A percentile compares a stretch with the other conserved stretches of the same genome.
Evolutionary conservation across 2,888 invertebrate species (phyloP).

Genomic region (Tortrix viridana): DNA sequence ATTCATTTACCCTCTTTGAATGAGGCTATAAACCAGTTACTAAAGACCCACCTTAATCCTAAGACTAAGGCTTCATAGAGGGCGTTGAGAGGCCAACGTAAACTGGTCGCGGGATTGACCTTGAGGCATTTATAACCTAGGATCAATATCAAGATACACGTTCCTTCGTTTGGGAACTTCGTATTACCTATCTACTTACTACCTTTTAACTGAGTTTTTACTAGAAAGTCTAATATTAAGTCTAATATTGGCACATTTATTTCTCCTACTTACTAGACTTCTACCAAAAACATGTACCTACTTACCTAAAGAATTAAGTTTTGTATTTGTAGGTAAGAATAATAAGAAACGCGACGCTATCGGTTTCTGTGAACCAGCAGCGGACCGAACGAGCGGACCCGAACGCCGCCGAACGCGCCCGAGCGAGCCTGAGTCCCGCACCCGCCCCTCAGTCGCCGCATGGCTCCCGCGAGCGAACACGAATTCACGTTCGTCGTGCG

Average conservation of each 20-base stretch:
- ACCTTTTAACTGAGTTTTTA: too few relatives aligned
- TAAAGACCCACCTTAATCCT: not conserved
- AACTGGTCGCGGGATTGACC: conserved; percentile 22
- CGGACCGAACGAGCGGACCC: conserved; percentile 41
- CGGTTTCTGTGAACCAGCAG: not conserved
- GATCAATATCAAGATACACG: conserved; percentile 16
- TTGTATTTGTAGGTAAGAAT: too few relatives aligned
- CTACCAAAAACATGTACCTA: too few relatives aligned
- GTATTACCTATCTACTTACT: too few relatives aligned
- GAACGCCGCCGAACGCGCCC: conserved; percentile 52
- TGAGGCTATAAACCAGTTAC: conserved; percentile 6
- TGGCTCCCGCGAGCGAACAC: conserved; percentile 54
- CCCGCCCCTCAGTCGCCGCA: conserved; percentile 36
- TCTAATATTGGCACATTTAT: too few relatives aligned
- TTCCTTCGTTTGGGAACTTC: too few relatives aligned
- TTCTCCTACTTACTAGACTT: too few relatives aligned
- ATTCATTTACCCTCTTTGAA: conserved; percentile 20
- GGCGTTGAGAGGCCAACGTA: conserved; percentile 38
- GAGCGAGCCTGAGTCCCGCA: conserved; percentile 43
- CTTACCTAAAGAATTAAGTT: too few relatives aligned
- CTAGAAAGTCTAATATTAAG: too few relatives aligned
- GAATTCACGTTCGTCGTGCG: conserved; percentile 45
- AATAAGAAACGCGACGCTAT: not conserved
- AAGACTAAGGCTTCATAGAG: not conserved
- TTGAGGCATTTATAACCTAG: conserved; percentile 1